Evolutionary conservation across 2,113 vertebrate genomes (phyloP).

Genomic region (Potamarius usumacintae): DNA sequence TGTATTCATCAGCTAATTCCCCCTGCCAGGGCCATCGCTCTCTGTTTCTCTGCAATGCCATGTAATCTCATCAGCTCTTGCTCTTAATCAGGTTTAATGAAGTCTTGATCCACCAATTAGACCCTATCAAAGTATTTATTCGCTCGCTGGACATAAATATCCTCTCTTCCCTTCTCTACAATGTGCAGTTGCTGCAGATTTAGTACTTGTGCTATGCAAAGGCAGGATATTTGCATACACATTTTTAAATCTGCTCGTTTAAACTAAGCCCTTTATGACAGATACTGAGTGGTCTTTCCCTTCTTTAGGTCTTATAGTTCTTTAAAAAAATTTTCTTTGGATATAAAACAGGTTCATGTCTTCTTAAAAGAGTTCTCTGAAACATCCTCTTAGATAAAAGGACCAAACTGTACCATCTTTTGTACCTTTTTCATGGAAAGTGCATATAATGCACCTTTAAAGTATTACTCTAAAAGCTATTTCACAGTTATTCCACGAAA

Average conservation of each 20-base stretch:
- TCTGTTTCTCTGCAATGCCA: slow-evolving; percentile 31
- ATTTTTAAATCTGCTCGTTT: neutral
- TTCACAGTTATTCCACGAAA: too few species aligned
- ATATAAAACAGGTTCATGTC: neutral
- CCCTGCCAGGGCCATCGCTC: slow-evolving; percentile 43
- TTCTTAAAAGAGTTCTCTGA: neutral
- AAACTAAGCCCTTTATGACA: neutral
- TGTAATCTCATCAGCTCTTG: slow-evolving; percentile 52
- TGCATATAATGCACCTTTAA: neutral
- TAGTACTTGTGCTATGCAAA: neutral
- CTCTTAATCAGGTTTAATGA: slow-evolving; percentile 60
- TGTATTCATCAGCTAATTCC: slow-evolving; percentile 61
- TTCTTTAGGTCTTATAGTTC: neutral
- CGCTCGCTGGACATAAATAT: slow-evolving; percentile 49
- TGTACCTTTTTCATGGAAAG: neutral
- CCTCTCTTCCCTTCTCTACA: slow-evolving; percentile 3
- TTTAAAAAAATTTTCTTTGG: neutral
- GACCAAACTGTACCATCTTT: neutral
- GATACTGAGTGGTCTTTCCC: neutral
- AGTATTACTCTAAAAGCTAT: neutral
- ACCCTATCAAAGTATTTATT: slow-evolving; percentile 46
- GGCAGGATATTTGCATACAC: neutral
- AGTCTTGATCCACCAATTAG: slow-evolving; percentile 62
- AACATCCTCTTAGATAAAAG: neutral
- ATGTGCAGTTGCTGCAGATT: slow-evolving; percentile 2